These are phyloP conservation scores for Julus scandinavius DNA, from an alignment of 2,888 invertebrate species.

Conservation along the genomic window DNA sequence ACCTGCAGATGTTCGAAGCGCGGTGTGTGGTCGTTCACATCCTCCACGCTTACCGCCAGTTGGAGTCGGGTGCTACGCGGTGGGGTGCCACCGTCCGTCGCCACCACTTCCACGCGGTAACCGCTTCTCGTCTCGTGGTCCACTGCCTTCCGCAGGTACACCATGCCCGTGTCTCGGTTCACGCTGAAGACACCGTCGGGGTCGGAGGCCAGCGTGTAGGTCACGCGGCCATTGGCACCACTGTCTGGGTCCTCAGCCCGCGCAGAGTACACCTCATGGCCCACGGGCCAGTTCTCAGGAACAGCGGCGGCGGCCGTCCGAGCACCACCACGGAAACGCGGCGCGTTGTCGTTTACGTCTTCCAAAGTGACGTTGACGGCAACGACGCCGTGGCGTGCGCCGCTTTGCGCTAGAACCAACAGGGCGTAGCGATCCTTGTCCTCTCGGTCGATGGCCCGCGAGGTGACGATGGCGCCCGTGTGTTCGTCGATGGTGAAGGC, in stretches of 20 bases:
- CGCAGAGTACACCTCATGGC: slow-evolving; percentile 90
- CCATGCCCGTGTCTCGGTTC: slow-evolving; percentile 85
- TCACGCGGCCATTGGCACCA: slow-evolving; percentile 86
- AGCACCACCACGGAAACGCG: slow-evolving; percentile 78
- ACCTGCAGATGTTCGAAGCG: slow-evolving; percentile 92
- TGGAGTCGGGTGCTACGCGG: slow-evolving; percentile 78
- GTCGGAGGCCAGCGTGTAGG: slow-evolving; percentile 83
- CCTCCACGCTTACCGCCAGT: slow-evolving; percentile 79
- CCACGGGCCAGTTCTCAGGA: slow-evolving; percentile 90
- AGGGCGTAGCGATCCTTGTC: slow-evolving; percentile 79
- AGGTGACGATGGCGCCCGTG: slow-evolving; percentile 81
- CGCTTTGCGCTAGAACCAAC: slow-evolving; percentile 81
- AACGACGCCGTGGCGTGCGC: slow-evolving; percentile 80
- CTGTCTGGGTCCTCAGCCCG: slow-evolving; percentile 88
- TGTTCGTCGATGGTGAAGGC: slow-evolving; percentile 83
- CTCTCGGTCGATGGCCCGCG: slow-evolving; percentile 86
- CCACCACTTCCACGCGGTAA: slow-evolving; percentile 79
- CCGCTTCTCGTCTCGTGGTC: slow-evolving; percentile 58
- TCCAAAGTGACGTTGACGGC: slow-evolving; percentile 82
- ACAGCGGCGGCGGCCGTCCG: slow-evolving; percentile 79
- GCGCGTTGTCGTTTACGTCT: slow-evolving; percentile 93
- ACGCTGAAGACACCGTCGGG: slow-evolving; percentile 85
- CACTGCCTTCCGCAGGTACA: slow-evolving; percentile 80
- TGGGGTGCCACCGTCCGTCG: slow-evolving; percentile 83
- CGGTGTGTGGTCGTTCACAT: slow-evolving; percentile 96